Evolutionary conservation across 2,797 vertebrate species (phyloP).

Genomic region (Monodelphis domestica): DNA sequence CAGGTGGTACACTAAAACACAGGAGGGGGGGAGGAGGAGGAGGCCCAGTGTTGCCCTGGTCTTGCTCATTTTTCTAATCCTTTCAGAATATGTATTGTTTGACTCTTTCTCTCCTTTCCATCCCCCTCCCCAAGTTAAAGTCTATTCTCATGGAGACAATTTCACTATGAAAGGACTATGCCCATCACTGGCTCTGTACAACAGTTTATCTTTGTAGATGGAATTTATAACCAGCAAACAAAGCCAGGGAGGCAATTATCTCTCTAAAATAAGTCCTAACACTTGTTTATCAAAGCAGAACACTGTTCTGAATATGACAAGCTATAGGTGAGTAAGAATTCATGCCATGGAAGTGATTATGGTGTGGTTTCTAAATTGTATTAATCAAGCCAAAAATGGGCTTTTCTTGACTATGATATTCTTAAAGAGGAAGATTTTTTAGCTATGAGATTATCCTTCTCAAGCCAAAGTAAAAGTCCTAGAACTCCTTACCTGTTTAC

Average conservation of each 20-base stretch:
- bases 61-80: slow-evolving; percentile 75
- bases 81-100: slow-evolving; percentile 77
- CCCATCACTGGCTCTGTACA: not conserved
- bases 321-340: slow-evolving; percentile 42
- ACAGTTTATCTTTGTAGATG: slow-evolving; percentile 24
- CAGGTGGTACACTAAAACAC: slow-evolving; percentile 74
- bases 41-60: slow-evolving; percentile 26
- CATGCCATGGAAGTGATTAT: not conserved
- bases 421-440: slow-evolving; percentile 39
- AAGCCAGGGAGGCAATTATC: slow-evolving; percentile 43
- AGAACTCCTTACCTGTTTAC: not conserved
- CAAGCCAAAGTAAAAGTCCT: not conserved
- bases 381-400: slow-evolving; percentile 43
- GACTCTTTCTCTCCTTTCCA: not conserved
- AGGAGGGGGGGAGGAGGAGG: slow-evolving; percentile 68
- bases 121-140: slow-evolving; percentile 50
- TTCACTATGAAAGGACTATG: slow-evolving; percentile 46
- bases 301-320: slow-evolving; percentile 17
- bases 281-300: slow-evolving; percentile 70
- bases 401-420: slow-evolving; percentile 42
- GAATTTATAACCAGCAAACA: slow-evolving; percentile 20
- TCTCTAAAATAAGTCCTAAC: slow-evolving; percentile 68
- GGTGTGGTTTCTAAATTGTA: not conserved
- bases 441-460: not conserved
- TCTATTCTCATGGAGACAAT: slow-evolving; percentile 63